These are phyloP conservation scores for Megaceryle alcyon DNA, from an alignment of 2,797 vertebrate genomes.

Conservation along the genomic window DNA sequence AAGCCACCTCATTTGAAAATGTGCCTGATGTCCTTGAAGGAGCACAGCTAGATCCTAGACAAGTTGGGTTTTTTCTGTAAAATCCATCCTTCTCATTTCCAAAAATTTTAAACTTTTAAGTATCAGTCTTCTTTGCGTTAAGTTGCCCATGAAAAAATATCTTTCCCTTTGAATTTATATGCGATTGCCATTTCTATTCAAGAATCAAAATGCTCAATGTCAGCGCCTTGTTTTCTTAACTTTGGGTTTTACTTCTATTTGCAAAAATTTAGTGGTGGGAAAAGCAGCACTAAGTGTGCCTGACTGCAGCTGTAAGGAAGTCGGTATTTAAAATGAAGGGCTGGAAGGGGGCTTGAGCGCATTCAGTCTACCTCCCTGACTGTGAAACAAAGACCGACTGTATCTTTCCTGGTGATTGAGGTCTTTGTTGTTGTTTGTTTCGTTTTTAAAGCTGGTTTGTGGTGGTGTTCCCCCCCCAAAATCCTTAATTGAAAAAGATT, in stretches of 20 bases:
- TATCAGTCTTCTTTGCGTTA: background rate
- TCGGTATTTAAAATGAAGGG: background rate
- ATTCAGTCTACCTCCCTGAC: background rate
- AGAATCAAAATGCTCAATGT: accelerated
- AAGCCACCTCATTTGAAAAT: background rate
- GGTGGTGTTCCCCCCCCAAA: background rate
- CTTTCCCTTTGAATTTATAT: background rate
- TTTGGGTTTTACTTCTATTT: background rate
- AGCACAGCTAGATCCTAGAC: background rate
- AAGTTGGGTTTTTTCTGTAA: background rate
- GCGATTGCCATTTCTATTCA: too few species aligned
- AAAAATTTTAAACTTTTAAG: background rate
- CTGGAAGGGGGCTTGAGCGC: background rate
- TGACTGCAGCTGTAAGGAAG: background rate
- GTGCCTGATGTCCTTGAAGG: background rate
- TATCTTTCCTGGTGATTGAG: background rate
- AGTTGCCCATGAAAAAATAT: background rate
- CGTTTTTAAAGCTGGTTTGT: background rate
- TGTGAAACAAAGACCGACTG: background rate
- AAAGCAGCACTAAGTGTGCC: background rate
- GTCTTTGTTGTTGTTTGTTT: background rate
- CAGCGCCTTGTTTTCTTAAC: background rate
- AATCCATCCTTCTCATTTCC: background rate
- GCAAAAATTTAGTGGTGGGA: background rate
- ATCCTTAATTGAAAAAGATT: background rate